Base-by-base conservation (phyloP, 2,888 invertebrate genomes). In the Mimachlamys varia region DNA sequence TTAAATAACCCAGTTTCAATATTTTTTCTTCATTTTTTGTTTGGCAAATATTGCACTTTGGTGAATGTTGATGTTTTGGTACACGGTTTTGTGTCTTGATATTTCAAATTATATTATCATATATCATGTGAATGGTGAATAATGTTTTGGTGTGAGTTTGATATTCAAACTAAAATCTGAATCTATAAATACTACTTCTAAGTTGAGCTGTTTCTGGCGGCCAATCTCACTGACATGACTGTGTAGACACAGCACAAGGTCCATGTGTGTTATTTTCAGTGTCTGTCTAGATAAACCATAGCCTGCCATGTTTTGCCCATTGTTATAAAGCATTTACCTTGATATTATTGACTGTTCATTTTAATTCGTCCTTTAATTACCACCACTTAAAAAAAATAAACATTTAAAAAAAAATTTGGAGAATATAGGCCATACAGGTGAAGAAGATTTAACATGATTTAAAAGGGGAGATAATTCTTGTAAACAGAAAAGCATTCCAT, bases 1-100 rank as follows among this genome's bases (percentile, higher is more conserved):
- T 76, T 76, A 12, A 27, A 76, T 76, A 76, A 76, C 76, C 76
- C 76, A 27, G 13, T 76, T 76, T 76, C 76, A 76, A 76, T 76
- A 76, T 76, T 76, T 76, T 76, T 76, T 76, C 76, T 76, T 76
- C 76, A 76, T 76, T 76, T 76, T 76, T 76, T 76, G 76, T 76
- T 76, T 76, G 76, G 76, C 76, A 76, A 76, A 33, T 76, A 76
- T 76, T 76, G 76, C 76, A 76, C 76, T 76, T 76, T 76, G 76
- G 76, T 76, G 76, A 76, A 76, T 76, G 76, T 76, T 76, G 76
- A 76, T 76, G 76, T 76, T 76, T 76, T 76, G 76, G 76, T 76
- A 76, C 76, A 76, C 76, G 76, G 76, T 76, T 76, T 76, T 76
- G 76, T 76, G 76, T 76, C 76, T 76, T 76, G 76, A 76, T 76